Evolutionary conservation across 2,113 vertebrate genomes (phyloP), one percentile per base, ranked within the genome.

Genomic region (Cynopterus brachyotis): DNA sequence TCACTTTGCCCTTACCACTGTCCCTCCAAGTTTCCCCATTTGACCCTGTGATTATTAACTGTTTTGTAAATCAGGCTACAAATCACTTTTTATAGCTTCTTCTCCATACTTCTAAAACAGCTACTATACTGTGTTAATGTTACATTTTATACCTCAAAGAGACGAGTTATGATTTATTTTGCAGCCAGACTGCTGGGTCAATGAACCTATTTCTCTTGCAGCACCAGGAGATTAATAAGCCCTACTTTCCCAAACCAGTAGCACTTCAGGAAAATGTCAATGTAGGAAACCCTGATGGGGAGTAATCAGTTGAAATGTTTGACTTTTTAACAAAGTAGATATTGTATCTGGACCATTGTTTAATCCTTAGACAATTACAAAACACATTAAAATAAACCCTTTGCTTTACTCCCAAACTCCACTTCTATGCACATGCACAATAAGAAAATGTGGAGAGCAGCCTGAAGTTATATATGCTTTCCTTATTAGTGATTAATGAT

Each of bases 1-100:
- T 97, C 83, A 97, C 69, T 82, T 80, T 91, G 87, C 75, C 67
- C 30, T 96, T 67, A 88, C 37, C 11, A 62, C 24, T 15, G 4
- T 70, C 50, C 30, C 50, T 83, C 47, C 82, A 42, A n/a, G 11
- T 40, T 45, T 92, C 11, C 73, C 76, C 75, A 87, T 92, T 96
- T 40, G 89, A 96, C 91, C 69, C 97, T 92, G 88, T 96, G 96
- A 97, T 97, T 98, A 91, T 89, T 97, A 97, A 45, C 82, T 98
- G 87, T 93, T 97, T 91, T 35, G 6, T 96, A 97, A 97, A 97
- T 96, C 97, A 95, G 81, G 81, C 83, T 87, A 97, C 97, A 98
- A 98, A 98, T 98, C 95, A 98, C 60, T 97, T 98, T 98, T 97
- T 98, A 98, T 97, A 94, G 94, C 92, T 97, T 95, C 96, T 96